Evolutionary conservation across 2,797 vertebrate species (phyloP).

Genomic region (Gallirallus australis): DNA sequence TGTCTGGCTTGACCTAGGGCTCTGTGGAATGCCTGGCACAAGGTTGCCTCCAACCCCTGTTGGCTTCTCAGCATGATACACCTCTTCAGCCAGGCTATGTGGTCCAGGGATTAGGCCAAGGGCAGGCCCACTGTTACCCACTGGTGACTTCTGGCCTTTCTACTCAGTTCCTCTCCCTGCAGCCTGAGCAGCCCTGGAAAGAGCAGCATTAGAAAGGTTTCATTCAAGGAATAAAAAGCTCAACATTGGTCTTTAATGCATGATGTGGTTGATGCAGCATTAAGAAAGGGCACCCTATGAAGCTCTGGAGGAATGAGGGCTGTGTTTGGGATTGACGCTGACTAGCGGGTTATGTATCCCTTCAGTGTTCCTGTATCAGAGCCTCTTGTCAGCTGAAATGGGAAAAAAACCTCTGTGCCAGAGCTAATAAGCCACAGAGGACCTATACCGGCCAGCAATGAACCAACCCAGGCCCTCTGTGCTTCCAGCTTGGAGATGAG

Average conservation of each 20-base stretch:
- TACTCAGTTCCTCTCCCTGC: neutral
- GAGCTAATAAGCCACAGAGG: neutral
- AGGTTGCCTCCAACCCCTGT: neutral
- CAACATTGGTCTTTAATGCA: neutral
- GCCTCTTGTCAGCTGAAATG: neutral
- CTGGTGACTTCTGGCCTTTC: neutral
- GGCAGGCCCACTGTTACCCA: neutral
- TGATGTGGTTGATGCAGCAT: neutral
- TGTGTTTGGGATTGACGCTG: neutral
- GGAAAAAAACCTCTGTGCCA: neutral
- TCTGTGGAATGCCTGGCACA: neutral
- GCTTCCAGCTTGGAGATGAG: neutral
- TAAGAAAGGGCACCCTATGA: neutral
- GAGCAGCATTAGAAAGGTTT: neutral
- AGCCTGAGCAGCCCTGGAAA: neutral
- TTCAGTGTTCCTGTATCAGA: fast-evolving
- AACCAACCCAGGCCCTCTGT: no score
- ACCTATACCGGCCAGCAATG: neutral
- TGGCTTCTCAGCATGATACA: neutral
- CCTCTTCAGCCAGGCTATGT: neutral
- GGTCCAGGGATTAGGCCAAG: neutral
- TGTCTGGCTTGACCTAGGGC: neutral
- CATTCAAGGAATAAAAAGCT: neutral
- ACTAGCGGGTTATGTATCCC: neutral
- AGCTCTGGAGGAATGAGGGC: neutral